Evolutionary conservation across 2,113 vertebrate species (phyloP).

Genomic region (Gallinago jamesoni): DNA sequence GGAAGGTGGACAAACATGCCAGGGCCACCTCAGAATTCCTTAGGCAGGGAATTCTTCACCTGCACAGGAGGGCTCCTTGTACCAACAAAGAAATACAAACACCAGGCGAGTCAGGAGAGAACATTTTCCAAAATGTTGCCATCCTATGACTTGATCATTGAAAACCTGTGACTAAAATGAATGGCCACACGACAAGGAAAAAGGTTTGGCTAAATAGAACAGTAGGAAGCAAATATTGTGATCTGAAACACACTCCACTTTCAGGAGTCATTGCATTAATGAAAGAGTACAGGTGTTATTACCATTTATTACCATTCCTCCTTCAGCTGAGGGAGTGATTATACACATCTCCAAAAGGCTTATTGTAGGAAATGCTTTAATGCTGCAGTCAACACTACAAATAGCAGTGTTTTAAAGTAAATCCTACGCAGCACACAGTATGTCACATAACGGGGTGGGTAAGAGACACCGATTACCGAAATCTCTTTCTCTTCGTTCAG

Average conservation of each 20-base stretch:
- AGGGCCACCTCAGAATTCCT: no score
- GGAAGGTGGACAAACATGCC: no score
- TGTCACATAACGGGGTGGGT: no score
- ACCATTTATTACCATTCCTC: neutral
- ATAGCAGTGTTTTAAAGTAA: neutral
- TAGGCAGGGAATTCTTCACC: fast-evolving
- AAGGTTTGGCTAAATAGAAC: neutral
- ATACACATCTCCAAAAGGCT: neutral
- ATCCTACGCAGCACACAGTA: fast-evolving
- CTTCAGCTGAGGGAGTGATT: neutral
- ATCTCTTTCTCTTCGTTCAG: neutral
- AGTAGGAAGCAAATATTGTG: neutral
- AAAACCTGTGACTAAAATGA: neutral
- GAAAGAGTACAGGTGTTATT: no score
- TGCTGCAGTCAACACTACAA: no score
- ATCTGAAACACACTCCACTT: neutral
- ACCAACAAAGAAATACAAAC: neutral
- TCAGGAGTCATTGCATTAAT: neutral
- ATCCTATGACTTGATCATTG: neutral
- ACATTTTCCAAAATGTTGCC: neutral
- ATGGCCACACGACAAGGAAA: neutral
- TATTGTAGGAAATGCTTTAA: neutral
- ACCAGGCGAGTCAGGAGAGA: neutral
- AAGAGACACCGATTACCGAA: no score
- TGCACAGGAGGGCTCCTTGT: neutral